Conservation (phyloP, 2,888 invertebrate genomes). For the Eutolmus rufibarbis region DNA sequence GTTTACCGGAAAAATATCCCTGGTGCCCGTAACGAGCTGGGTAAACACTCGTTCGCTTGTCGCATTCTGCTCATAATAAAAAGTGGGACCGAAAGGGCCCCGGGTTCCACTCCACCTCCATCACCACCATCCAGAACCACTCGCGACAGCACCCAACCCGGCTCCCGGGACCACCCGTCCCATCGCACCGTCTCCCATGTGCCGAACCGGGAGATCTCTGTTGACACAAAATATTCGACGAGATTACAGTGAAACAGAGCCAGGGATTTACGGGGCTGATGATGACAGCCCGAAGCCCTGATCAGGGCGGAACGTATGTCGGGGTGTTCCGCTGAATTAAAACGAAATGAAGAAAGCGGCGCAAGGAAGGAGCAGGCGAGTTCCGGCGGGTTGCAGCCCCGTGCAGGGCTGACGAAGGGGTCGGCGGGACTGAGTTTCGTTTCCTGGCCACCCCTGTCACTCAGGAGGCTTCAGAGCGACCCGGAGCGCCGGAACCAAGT, state of each 20-base stretch:
- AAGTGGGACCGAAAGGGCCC: background rate
- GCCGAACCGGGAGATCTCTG: constrained; percentile 14
- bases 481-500: background rate
- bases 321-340: constrained; percentile 10
- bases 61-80: constrained; percentile 24
- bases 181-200: background rate
- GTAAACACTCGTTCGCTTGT: constrained; percentile 44
- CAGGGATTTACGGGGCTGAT: constrained; percentile 12
- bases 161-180: background rate
- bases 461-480: background rate
- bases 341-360: background rate
- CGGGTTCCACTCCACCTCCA: background rate
- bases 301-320: constrained; percentile 21
- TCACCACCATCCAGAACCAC: background rate
- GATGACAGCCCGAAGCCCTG: constrained; percentile 15
- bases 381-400: background rate
- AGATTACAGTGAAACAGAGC: constrained; percentile 34
- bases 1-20: constrained; percentile 41
- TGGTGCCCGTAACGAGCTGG: constrained; percentile 45
- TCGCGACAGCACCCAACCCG: background rate
- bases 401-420: background rate
- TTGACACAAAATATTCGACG: constrained; percentile 46
- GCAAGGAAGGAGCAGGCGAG: background rate
- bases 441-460: background rate
- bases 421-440: background rate